Evolutionary conservation across 1,140 invertebrate species (phyloP).

Genomic region (Streblospio benedicti): DNA sequence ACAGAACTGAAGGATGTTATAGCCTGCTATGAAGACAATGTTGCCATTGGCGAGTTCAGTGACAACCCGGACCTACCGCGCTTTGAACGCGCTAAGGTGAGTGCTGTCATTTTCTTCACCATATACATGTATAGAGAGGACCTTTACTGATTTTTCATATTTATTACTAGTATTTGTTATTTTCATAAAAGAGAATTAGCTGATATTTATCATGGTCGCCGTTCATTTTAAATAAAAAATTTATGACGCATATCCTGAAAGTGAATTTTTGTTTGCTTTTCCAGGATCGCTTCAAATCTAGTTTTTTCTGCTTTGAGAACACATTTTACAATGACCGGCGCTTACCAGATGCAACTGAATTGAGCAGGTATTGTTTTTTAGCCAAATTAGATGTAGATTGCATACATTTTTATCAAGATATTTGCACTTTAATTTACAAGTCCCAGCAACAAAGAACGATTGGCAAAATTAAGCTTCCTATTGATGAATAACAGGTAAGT

Average conservation of each 20-base stretch:
- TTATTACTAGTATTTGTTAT: too few species aligned
- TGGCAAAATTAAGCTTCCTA: neutral
- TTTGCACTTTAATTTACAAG: neutral
- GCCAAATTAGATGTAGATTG: too few species aligned
- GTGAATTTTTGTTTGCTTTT: neutral
- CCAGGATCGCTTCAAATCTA: slow-evolving; percentile 61
- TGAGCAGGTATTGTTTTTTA: slow-evolving; percentile 52
- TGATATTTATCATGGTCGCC: too few species aligned
- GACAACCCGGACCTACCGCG: slow-evolving; percentile 48
- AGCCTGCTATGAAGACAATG: slow-evolving; percentile 58
- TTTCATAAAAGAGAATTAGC: too few species aligned
- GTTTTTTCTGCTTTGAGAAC: slow-evolving; percentile 69
- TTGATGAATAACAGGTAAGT: too few species aligned
- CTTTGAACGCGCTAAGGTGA: slow-evolving; percentile 50
- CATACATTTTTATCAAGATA: neutral
- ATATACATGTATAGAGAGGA: too few species aligned
- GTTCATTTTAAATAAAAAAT: neutral
- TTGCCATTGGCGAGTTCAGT: slow-evolving; percentile 56
- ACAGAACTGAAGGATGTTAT: slow-evolving; percentile 60
- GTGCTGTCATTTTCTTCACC: too few species aligned
- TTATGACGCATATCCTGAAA: slow-evolving; percentile 6
- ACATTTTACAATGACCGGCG: slow-evolving; percentile 70
- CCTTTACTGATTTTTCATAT: too few species aligned
- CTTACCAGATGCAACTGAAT: slow-evolving; percentile 53
- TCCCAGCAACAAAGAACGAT: neutral